phyloP scores from a whole-genome alignment of 2,888 invertebrate genomes.

The Cheilosia grossa region DNA sequence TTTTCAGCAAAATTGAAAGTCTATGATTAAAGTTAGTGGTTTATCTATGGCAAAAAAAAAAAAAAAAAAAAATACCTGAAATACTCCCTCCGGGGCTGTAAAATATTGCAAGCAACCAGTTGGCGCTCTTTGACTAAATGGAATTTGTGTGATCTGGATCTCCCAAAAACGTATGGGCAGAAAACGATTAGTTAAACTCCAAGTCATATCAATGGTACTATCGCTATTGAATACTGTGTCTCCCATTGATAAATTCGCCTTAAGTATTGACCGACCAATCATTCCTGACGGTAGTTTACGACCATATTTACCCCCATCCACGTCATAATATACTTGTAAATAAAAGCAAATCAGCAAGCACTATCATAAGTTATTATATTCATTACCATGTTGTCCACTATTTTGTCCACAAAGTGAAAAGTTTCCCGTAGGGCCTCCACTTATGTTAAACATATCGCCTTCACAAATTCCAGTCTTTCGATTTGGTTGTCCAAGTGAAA shows the following conservation, averaged over 20 bases:
- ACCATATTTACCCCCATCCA: slow-evolving; percentile 77
- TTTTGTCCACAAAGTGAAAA: slow-evolving; percentile 91
- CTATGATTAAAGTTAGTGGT: slow-evolving; percentile 79
- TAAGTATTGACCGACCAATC: slow-evolving; percentile 76
- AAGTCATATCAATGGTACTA: slow-evolving; percentile 80
- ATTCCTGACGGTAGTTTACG: slow-evolving; percentile 79
- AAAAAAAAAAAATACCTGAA: slow-evolving; percentile 76
- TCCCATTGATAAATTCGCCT: slow-evolving; percentile 62
- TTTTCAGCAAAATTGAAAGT: slow-evolving; percentile 93
- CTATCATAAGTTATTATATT: no score
- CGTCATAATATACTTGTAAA: slow-evolving; percentile 82
- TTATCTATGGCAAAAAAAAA: background rate
- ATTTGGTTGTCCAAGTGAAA: slow-evolving; percentile 93
- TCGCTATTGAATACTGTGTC: slow-evolving; percentile 69
- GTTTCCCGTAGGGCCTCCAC: slow-evolving; percentile 85
- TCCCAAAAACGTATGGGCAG: slow-evolving; percentile 91
- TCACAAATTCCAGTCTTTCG: slow-evolving; percentile 91
- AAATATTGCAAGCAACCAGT: slow-evolving; percentile 91
- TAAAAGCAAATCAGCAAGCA: background rate
- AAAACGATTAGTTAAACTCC: slow-evolving; percentile 86
- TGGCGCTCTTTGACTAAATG: slow-evolving; percentile 90
- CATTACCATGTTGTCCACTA: slow-evolving; percentile 92
- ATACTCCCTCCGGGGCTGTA: slow-evolving; percentile 85
- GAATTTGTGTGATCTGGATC: slow-evolving; percentile 89
- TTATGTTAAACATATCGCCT: slow-evolving; percentile 88